phyloP scores from a whole-genome alignment of 1,140 invertebrate species.

The Habropoda laboriosa region DNA sequence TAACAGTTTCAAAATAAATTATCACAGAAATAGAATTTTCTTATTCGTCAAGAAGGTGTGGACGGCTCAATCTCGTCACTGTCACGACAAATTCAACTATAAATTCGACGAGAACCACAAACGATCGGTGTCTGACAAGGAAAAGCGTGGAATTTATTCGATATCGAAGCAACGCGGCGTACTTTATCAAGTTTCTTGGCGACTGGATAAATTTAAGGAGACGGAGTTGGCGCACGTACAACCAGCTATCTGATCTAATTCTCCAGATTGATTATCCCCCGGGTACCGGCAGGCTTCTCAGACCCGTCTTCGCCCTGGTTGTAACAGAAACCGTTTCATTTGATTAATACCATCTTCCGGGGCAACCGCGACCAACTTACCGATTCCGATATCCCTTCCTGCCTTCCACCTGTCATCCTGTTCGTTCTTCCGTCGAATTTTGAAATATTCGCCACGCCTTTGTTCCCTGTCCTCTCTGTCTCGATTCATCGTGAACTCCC shows the following conservation, averaged over 20 bases:
- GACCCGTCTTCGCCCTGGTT: constrained; percentile 45
- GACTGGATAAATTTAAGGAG: constrained; percentile 52
- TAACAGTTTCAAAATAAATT: background rate
- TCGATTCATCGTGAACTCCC: background rate
- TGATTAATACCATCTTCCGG: constrained; percentile 53
- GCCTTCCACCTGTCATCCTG: constrained; percentile 9
- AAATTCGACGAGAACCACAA: constrained; percentile 17
- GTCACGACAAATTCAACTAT: background rate
- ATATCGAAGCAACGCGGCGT: constrained; percentile 22
- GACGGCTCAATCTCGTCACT: background rate
- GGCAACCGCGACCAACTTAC: constrained; percentile 33
- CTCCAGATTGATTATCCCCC: constrained; percentile 51
- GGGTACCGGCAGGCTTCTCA: constrained; percentile 34
- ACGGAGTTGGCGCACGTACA: constrained; percentile 53
- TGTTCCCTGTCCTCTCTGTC: no score
- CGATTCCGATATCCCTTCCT: constrained; percentile 24
- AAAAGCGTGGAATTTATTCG: constrained; percentile 42
- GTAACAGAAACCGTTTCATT: constrained; percentile 61
- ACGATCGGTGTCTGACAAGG: constrained; percentile 25
- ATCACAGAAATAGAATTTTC: background rate
- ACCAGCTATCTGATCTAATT: constrained; percentile 58
- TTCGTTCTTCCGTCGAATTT: constrained; percentile 23
- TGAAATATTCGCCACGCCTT: constrained; percentile 37
- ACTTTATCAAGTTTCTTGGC: constrained; percentile 41
- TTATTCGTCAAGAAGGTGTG: background rate